A percentile compares a stretch with the other conserved stretches of the same genome.
Evolutionary conservation across 2,113 vertebrate species (phyloP).

Genomic region (Chaenocephalus aceratus): DNA sequence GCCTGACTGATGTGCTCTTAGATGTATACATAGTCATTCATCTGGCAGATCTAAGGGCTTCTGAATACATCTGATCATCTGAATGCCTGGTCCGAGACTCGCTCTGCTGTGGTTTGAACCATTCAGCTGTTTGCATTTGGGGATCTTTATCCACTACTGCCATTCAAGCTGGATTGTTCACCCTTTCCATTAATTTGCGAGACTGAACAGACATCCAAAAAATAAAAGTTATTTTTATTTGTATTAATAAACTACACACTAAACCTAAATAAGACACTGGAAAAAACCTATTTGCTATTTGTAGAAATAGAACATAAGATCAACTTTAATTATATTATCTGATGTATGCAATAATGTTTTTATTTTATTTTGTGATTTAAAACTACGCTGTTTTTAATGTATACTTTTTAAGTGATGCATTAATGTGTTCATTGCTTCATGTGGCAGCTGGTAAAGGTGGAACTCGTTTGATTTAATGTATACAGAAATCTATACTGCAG

Average conservation of each 20-base stretch:
- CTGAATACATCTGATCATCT: constrained; percentile 24
- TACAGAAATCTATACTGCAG: no score
- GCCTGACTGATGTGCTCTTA: constrained; percentile 55
- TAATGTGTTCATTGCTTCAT: no score
- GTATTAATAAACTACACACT: background rate
- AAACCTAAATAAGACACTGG: background rate
- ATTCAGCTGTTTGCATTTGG: background rate
- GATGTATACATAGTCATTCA: constrained; percentile 50
- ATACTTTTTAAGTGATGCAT: no score
- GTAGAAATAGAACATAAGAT: background rate
- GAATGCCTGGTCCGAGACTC: constrained; percentile 10
- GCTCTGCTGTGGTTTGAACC: background rate
- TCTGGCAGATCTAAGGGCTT: constrained; percentile 32
- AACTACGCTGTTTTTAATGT: no score
- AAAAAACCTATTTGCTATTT: background rate
- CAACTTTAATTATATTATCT: no score
- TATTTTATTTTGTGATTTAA: no score
- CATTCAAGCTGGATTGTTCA: background rate
- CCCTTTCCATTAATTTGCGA: background rate
- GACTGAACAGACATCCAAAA: background rate
- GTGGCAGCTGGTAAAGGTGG: no score
- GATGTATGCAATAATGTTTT: no score
- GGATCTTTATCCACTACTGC: background rate
- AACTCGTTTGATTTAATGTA: no score
- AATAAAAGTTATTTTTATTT: background rate